These are phyloP conservation scores for Hydropotes inermis DNA, from an alignment of 2,113 vertebrate species.

Conservation along the genomic window DNA sequence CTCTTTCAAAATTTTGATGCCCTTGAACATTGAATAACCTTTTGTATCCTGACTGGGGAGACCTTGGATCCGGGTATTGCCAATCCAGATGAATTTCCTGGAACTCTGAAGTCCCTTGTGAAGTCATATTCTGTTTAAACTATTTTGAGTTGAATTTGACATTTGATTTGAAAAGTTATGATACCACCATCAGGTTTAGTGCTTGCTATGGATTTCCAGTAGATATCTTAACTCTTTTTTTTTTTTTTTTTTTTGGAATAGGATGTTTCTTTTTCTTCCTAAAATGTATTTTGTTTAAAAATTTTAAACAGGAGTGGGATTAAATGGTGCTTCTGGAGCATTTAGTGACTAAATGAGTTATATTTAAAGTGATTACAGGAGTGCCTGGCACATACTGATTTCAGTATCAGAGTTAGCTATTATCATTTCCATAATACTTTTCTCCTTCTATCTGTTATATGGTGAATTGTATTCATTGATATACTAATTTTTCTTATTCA, in stretches of 20 bases:
- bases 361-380: background rate
- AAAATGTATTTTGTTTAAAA: background rate
- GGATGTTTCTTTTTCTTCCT: background rate
- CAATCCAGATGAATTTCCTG: background rate
- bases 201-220: background rate
- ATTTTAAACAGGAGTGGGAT: background rate
- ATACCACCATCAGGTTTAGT: background rate
- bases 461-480: background rate
- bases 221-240: background rate
- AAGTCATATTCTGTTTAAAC: constrained; percentile 5
- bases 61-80: background rate
- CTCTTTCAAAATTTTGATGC: background rate
- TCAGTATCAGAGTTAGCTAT: background rate
- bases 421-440: background rate
- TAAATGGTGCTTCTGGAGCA: background rate
- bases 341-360: constrained; percentile 6
- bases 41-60: background rate
- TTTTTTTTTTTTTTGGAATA: background rate
- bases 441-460: background rate
- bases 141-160: background rate
- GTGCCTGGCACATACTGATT: background rate
- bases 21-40: background rate
- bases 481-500: background rate
- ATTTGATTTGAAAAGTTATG: background rate
- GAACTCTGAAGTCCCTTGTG: background rate